Evolutionary conservation across 2,888 invertebrate genomes (phyloP).

Genomic region (Pomacea canaliculata): DNA sequence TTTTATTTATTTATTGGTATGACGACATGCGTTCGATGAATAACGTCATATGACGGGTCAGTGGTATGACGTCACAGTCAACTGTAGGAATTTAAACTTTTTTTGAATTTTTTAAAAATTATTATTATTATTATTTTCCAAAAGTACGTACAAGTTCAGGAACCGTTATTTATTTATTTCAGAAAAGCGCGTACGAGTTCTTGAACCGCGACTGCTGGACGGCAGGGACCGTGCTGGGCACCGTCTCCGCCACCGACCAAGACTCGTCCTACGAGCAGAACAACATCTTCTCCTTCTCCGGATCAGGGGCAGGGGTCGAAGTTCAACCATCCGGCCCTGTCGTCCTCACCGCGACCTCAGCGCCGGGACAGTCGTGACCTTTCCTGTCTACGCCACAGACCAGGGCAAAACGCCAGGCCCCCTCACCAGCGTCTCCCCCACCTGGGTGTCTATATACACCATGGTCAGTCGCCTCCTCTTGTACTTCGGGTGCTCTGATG

Average conservation of each 20-base stretch:
- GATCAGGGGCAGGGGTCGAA: conserved; percentile 1
- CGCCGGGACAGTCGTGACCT: conserved; percentile 27
- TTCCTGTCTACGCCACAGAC: conserved; percentile 28
- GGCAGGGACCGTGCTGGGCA: conserved; percentile 25
- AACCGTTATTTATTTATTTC: background rate
- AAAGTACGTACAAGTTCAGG: too few species aligned
- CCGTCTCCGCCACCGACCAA: conserved; percentile 10
- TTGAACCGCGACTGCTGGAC: conserved; percentile 22
- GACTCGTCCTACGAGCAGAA: conserved; percentile 26
- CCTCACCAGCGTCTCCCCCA: conserved; percentile 9
- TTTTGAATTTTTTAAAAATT: too few species aligned
- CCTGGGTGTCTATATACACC: conserved; percentile 8
- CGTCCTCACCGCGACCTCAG: conserved; percentile 14
- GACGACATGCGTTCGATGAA: background rate
- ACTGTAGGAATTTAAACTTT: too few species aligned
- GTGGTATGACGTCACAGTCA: background rate
- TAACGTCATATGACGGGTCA: background rate
- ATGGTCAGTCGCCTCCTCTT: background rate
- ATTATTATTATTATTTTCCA: too few species aligned
- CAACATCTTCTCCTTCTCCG: conserved; percentile 26
- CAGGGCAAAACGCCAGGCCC: conserved; percentile 29
- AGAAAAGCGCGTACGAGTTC: background rate
- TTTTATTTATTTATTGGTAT: too few species aligned
- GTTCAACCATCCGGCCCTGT: conserved; percentile 24
- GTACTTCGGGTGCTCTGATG: too few species aligned